These are phyloP conservation scores for Polypedilum pembai DNA, from an alignment of 1,140 invertebrate genomes.

Conservation along the genomic window DNA sequence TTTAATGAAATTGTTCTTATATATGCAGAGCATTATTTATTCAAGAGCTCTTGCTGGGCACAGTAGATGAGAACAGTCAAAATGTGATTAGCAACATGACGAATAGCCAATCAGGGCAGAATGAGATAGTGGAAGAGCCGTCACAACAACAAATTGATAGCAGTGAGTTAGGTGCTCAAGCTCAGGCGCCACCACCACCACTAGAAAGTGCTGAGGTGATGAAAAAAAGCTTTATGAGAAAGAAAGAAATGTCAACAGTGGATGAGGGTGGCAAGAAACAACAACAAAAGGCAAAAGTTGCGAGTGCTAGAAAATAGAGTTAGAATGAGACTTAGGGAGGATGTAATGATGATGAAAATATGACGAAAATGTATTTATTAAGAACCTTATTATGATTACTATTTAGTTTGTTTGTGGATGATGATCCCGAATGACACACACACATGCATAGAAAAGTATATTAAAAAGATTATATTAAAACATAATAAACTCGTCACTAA, in stretches of 20 bases:
- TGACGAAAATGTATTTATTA: too few relatives aligned
- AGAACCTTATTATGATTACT: background rate
- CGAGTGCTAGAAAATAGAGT: background rate
- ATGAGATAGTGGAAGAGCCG: background rate
- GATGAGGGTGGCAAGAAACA: background rate
- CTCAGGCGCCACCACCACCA: background rate
- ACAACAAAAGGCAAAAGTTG: background rate
- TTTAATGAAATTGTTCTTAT: conserved; percentile 1
- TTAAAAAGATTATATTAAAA: too few relatives aligned
- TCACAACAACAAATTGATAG: background rate
- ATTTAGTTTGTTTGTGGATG: background rate
- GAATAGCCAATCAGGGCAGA: background rate
- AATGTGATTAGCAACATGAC: background rate
- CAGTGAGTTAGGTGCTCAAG: background rate
- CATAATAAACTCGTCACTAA: too few relatives aligned
- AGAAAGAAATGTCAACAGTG: background rate
- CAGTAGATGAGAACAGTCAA: background rate
- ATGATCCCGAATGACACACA: too few relatives aligned
- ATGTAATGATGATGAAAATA: background rate
- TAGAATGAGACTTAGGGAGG: background rate
- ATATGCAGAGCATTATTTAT: conserved; percentile 27
- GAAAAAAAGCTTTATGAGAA: conserved; percentile 22
- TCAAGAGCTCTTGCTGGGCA: conserved; percentile 7
- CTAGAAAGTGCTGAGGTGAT: background rate
- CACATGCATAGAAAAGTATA: too few relatives aligned